Conservation (phyloP, 1,140 invertebrate genomes). For the Hyphantria cunea region DNA sequence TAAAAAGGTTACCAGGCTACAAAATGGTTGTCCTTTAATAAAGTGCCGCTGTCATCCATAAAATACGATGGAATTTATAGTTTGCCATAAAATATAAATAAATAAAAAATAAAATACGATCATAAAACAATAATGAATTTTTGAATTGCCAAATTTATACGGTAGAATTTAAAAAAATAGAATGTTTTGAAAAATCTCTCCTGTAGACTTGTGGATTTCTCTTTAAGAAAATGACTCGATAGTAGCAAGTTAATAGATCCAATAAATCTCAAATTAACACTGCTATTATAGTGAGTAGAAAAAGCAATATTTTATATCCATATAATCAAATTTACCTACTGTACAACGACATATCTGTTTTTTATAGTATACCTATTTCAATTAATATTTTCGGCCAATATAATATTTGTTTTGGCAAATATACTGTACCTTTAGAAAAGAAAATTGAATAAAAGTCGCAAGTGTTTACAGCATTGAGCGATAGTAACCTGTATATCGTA, state of each 20-base stretch:
- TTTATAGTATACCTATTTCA: constrained; percentile 62
- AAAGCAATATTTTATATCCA: constrained; percentile 73
- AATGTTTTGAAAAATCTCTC: constrained; percentile 65
- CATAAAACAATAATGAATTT: constrained; percentile 61
- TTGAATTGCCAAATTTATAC: constrained; percentile 71
- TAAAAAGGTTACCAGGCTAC: no score
- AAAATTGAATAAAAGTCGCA: constrained; percentile 12
- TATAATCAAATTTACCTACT: constrained; percentile 55
- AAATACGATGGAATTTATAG: constrained; percentile 67
- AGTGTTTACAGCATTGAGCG: constrained; percentile 3
- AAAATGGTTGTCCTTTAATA: no score
- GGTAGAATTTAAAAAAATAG: constrained; percentile 54
- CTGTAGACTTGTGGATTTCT: constrained; percentile 59
- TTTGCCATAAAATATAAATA: constrained; percentile 54
- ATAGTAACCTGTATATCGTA: background rate
- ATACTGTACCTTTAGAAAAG: constrained; percentile 41
- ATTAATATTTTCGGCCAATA: constrained; percentile 49
- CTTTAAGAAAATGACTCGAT: constrained; percentile 44
- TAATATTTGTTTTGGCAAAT: constrained; percentile 57
- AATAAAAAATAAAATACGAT: constrained; percentile 49
- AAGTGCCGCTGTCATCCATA: constrained; percentile 37
- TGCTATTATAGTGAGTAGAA: constrained; percentile 70
- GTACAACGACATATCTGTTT: constrained; percentile 77
- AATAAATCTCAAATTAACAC: constrained; percentile 56
- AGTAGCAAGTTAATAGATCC: constrained; percentile 56